Base-by-base conservation (phyloP, 2,888 invertebrate species). In the Nomada fucata region DNA sequence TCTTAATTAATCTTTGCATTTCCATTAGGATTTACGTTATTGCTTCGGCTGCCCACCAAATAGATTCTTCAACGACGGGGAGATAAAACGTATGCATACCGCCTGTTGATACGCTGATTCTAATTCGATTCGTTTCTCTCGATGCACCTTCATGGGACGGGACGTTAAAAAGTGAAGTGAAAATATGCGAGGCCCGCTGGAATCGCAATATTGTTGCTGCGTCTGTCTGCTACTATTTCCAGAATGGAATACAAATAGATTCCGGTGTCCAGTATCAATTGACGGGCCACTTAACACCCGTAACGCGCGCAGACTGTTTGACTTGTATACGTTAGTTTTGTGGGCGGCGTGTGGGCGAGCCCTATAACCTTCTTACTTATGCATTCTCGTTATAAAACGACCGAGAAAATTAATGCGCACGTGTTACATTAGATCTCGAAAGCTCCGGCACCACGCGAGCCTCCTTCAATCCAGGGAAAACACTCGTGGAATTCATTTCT, bases 1-100 rank as follows among this genome's bases (percentile, higher is more conserved):
- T 89, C 90, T 92, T 91, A 92, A 92, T 92, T 91, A 92, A 92
- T 92, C 91, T 92, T 91, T 91, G 90, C 91, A 88, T 89, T 91
- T 90, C 89, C 91, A 91, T 91, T 91, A 89, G 89, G 90, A 90
- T 92, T 91, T 90, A 86, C 88, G 86, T 87, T 91, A 91, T 91
- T 89, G 89, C 90, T 85, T 86, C 84, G 80, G 79, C 86, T 75
- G 79, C 84, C 76, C 83, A 75, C 84, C 79, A 84, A 88, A 88
- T 88, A 86, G 86, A 86, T 88, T 88, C 74, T 82, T 80, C 84
- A 84, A 59, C 78, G 79, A 64, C 68, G 63, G 75, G 72, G 77
- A 80, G 88, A 88, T 88, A 88, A 88, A 88, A 42, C 72, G 73
- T 67, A 57, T 57, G 57, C 57, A 36, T 53, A 44, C 75, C 26